Evolutionary conservation across 2,888 invertebrate genomes (phyloP).

Genomic region (Zonitis immaculata): DNA sequence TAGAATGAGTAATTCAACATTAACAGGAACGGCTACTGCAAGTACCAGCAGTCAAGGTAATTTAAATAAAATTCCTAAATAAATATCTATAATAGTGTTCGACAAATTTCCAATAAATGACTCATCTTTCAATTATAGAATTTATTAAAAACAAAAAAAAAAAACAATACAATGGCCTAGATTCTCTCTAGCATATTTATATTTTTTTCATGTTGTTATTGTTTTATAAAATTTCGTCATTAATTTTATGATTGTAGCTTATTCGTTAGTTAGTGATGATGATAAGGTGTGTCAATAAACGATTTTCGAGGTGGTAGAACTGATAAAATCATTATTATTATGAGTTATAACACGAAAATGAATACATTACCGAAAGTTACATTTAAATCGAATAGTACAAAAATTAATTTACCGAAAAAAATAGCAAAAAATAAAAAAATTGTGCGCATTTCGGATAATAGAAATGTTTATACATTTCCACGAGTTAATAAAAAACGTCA

Average conservation of each 20-base stretch:
- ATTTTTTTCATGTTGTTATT: too few species aligned
- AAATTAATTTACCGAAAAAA: slow-evolving; percentile 7
- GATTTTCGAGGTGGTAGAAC: background rate
- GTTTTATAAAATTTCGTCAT: background rate
- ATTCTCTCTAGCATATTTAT: background rate
- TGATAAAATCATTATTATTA: background rate
- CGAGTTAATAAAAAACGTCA: background rate
- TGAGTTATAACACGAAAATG: background rate
- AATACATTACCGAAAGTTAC: background rate
- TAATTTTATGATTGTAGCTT: background rate
- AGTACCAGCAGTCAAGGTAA: slow-evolving; percentile 50
- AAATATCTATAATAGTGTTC: background rate
- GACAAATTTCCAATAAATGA: background rate
- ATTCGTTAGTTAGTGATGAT: background rate
- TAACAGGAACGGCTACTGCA: slow-evolving; percentile 48
- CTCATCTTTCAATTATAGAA: too few species aligned
- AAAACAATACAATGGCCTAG: background rate
- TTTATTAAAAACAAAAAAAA: background rate
- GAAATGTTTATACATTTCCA: background rate
- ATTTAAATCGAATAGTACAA: slow-evolving; percentile 8
- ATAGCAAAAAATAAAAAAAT: slow-evolving; percentile 32
- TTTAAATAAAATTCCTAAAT: slow-evolving; percentile 15
- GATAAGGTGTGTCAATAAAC: background rate
- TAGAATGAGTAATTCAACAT: slow-evolving; percentile 48
- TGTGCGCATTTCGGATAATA: slow-evolving; percentile 5